Base-by-base conservation (phyloP, 2,113 vertebrate genomes). In the Macrotus californicus region DNA sequence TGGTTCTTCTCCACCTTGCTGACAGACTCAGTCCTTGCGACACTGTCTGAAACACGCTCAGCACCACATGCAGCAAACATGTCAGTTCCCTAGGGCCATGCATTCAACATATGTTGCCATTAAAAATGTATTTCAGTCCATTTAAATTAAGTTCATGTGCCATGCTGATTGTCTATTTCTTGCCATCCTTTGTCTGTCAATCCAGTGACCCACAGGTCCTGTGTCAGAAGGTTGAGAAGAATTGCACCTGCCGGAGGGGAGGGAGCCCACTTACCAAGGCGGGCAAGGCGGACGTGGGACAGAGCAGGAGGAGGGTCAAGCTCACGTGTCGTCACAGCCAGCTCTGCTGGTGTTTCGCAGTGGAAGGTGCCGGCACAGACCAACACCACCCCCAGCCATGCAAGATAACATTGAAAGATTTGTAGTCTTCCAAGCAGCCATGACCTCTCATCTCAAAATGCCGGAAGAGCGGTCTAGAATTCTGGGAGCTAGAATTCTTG, bases 91-190 rank as follows among this genome's bases (percentile, higher is more conserved):
- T 54, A 12, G 79, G 77, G 96, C 52, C 18, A n/a, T 84, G n/a
- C 22, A 84, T 43, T 76, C 88, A 95, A 91, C 96, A 97, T 87
- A 96, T 96, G 95, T 91, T 95, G 79, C 61, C 92, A 97, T 97
- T 94, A 97, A 97, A 97, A 79, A 92, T 97, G 96, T 82, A 97
- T 73, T 85, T 91, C 67, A 56, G 84, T 93, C 87, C 54, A 29
- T 41, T 89, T 87, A 85, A 89, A 92, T 94, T 87, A 92, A 85
- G 77, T 95, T 94, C 90, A 75, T 79, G 79, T 83, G 80, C 84
- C 76, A n/a, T n/a, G 9, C 31, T 91, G 52, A 91, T 89, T 94
- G 54, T 93, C 72, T 96, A 2, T 89, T 95, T 88, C 61, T 90
- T 56, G 12, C 61, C 21, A 91, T 36, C 76, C 48, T 92, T 92